Evolutionary conservation across 2,113 vertebrate genomes (phyloP).

Genomic region (Pelvicachromis taeniatus): DNA sequence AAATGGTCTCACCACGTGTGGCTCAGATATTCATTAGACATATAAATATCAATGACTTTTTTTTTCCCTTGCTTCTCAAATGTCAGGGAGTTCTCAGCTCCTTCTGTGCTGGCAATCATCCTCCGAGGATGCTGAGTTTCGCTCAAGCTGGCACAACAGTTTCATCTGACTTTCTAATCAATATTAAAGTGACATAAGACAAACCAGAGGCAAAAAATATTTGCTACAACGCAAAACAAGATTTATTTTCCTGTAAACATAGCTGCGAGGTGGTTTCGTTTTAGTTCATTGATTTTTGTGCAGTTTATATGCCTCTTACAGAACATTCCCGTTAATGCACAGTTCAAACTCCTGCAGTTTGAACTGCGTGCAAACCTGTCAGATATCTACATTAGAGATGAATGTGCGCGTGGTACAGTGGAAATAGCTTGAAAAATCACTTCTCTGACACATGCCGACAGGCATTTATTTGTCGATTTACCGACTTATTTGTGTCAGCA

Average conservation of each 20-base stretch:
- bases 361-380: neutral
- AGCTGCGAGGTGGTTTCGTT: neutral
- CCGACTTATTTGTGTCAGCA: slow-evolving; percentile 13
- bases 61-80: neutral
- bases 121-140: neutral
- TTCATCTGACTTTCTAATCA: slow-evolving; percentile 20
- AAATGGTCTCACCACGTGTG: neutral
- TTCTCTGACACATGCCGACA: neutral
- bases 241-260: neutral
- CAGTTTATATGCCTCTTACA: neutral
- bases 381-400: neutral
- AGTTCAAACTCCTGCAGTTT: neutral
- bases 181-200: slow-evolving; percentile 28
- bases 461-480: slow-evolving; percentile 8
- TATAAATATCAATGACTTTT: neutral
- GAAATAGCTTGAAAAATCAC: neutral
- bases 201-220: slow-evolving; percentile 3
- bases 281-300: slow-evolving; percentile 12
- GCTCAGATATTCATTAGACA: neutral
- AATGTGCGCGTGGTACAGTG: neutral
- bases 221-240: neutral
- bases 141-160: slow-evolving; percentile 10
- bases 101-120: neutral
- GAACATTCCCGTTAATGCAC: neutral
- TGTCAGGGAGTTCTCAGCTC: neutral